phyloP scores from a whole-genome alignment of 2,888 invertebrate species.

The Malthinus seriepunctatus region DNA sequence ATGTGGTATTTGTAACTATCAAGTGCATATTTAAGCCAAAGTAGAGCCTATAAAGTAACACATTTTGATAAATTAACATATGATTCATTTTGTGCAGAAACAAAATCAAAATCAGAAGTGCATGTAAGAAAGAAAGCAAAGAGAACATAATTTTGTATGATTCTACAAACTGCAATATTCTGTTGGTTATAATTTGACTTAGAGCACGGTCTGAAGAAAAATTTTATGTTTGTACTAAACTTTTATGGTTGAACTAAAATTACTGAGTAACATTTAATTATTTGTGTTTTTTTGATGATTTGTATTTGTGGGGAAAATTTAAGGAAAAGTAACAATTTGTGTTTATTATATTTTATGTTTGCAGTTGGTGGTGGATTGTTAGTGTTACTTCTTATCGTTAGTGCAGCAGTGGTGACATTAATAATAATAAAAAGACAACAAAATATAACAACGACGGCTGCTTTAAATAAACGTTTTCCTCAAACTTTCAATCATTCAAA shows the following conservation, averaged over 20 bases:
- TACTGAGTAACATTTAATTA: neutral
- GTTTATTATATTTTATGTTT: neutral
- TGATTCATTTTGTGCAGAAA: too few species aligned
- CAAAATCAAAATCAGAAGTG: too few species aligned
- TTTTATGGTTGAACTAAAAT: too few species aligned
- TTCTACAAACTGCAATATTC: too few species aligned
- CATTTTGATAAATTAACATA: too few species aligned
- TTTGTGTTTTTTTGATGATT: neutral
- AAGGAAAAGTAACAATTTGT: neutral
- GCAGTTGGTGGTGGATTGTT: constrained; percentile 33
- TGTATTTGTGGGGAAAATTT: neutral
- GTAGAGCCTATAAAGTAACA: neutral
- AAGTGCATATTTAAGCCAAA: too few species aligned
- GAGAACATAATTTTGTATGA: too few species aligned
- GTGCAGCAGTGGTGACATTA: constrained; percentile 48
- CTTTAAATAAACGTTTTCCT: constrained; percentile 52
- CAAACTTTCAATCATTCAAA: constrained; percentile 49
- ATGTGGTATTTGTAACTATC: too few species aligned
- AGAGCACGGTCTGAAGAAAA: too few species aligned
- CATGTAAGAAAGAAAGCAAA: too few species aligned
- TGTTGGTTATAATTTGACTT: too few species aligned
- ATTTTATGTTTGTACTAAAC: too few species aligned
- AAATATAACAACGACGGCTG: constrained; percentile 50
- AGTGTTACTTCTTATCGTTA: constrained; percentile 47
- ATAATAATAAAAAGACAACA: constrained; percentile 51